These are phyloP conservation scores for Zygogramma bicolorata DNA, from an alignment of 2,888 invertebrate species.

Conservation along the genomic window DNA sequence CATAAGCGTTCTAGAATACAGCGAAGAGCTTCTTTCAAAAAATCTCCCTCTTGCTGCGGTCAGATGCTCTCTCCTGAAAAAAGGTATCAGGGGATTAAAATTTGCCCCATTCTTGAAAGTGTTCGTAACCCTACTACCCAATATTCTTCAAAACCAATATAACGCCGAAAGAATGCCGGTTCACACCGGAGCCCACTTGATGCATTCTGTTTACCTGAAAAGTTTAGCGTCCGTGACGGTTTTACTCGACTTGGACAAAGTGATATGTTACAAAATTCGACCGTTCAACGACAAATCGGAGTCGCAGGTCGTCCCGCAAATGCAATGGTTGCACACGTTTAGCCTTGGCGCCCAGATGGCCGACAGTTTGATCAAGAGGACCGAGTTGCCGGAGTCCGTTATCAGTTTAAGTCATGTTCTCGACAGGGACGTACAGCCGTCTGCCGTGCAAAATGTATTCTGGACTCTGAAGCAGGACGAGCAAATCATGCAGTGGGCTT, in stretches of 20 bases:
- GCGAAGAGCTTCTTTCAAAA: conserved; percentile 64
- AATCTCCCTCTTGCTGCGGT: conserved; percentile 68
- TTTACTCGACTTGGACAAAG: conserved; percentile 69
- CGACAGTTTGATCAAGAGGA: conserved; percentile 69
- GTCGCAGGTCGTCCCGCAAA: conserved; percentile 65
- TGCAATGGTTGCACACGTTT: conserved; percentile 72
- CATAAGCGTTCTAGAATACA: conserved; percentile 67
- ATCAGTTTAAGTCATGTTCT: conserved; percentile 49
- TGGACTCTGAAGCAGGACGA: conserved; percentile 73
- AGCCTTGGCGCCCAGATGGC: conserved; percentile 70
- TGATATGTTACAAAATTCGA: conserved; percentile 67
- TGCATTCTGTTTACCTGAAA: conserved; percentile 72
- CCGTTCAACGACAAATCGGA: conserved; percentile 67
- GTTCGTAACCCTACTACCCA: conserved; percentile 68
- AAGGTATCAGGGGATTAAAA: conserved; percentile 70
- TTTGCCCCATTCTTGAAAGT: conserved; percentile 70
- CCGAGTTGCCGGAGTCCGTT: conserved; percentile 66
- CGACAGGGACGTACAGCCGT: conserved; percentile 52
- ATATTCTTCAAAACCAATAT: conserved; percentile 69
- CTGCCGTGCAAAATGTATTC: conserved; percentile 65
- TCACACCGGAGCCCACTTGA: conserved; percentile 71
- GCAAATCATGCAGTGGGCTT: conserved; percentile 74
- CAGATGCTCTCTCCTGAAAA: conserved; percentile 67
- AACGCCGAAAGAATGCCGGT: conserved; percentile 71
- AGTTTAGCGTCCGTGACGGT: conserved; percentile 70